Conservation (phyloP, 2,797 vertebrate genomes). For the Myripristis murdjan region DNA sequence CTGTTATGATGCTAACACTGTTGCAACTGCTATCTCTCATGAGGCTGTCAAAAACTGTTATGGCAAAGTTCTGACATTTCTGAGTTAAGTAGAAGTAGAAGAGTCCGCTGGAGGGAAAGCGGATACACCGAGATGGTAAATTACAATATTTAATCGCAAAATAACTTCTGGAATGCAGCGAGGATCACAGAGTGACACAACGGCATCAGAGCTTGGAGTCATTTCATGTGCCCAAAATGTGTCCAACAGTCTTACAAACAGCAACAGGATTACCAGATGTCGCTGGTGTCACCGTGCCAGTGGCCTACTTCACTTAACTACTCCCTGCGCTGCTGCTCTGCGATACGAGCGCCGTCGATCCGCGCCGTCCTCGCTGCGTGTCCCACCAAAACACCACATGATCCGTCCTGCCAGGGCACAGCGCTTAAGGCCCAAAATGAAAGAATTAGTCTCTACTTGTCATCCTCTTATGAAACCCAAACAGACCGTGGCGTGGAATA, state of each 20-base stretch:
- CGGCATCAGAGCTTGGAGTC: slow-evolving; percentile 23
- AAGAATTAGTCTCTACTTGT: slow-evolving; percentile 29
- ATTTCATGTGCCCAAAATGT: slow-evolving; percentile 16
- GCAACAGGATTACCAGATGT: slow-evolving; percentile 48
- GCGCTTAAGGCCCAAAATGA: neutral
- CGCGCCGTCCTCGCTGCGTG: slow-evolving; percentile 17
- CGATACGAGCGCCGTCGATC: slow-evolving; percentile 15
- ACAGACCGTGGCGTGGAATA: too few relatives aligned
- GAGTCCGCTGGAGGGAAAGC: slow-evolving; percentile 3
- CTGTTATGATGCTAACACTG: slow-evolving; percentile 1
- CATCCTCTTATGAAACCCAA: slow-evolving; percentile 26
- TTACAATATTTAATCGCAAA: neutral
- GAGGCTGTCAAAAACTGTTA: too few relatives aligned
- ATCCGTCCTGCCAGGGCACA: slow-evolving; percentile 7
- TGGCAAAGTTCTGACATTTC: slow-evolving; percentile 18
- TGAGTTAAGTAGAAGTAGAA: slow-evolving; percentile 3
- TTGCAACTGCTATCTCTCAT: slow-evolving; percentile 1
- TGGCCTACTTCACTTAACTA: slow-evolving; percentile 53
- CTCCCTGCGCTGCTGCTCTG: slow-evolving; percentile 24
- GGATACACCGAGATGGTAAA: slow-evolving; percentile 9
- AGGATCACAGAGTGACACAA: slow-evolving; percentile 17
- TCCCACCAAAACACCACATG: neutral
- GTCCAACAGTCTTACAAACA: slow-evolving; percentile 32
- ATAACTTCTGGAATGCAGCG: slow-evolving; percentile 1
- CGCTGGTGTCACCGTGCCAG: slow-evolving; percentile 45